Percentiles rank a stretch among this genome's conserved stretches.
These are phyloP conservation scores for Vulpes ferrilata DNA, from an alignment of 2,113 vertebrate genomes.

Conservation along the genomic window DNA sequence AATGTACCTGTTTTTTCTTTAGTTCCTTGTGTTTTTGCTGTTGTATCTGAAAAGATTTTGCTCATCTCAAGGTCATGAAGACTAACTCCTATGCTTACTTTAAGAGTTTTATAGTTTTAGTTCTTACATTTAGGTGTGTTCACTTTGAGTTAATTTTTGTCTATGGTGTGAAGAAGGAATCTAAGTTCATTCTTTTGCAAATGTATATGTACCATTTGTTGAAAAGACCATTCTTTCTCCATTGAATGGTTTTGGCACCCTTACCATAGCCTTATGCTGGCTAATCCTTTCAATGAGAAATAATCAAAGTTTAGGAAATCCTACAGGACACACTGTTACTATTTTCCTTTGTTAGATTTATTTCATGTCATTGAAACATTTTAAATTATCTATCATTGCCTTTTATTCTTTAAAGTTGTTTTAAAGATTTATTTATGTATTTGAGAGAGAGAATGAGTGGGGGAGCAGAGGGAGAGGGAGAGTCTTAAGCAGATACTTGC, in stretches of 20 bases:
- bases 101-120: neutral
- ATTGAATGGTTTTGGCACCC: neutral
- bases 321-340: neutral
- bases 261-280: neutral
- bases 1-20: neutral
- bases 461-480: neutral
- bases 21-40: neutral
- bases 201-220: neutral
- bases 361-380: constrained; percentile 33
- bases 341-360: neutral
- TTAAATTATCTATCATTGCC: neutral
- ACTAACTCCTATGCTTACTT: neutral
- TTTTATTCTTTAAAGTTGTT: neutral
- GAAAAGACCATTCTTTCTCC: neutral
- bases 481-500: neutral
- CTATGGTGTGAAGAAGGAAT: neutral
- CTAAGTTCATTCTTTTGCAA: neutral
- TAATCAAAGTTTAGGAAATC: neutral
- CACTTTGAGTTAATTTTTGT: constrained; percentile 41
- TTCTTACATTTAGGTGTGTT: neutral
- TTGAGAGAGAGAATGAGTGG: neutral
- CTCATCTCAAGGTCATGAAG: neutral
- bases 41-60: neutral
- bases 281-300: neutral
- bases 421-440: neutral